Percentiles rank a stretch among this genome's conserved stretches.
Conservation (phyloP, 1,140 invertebrate species). For the Battus philenor region DNA sequence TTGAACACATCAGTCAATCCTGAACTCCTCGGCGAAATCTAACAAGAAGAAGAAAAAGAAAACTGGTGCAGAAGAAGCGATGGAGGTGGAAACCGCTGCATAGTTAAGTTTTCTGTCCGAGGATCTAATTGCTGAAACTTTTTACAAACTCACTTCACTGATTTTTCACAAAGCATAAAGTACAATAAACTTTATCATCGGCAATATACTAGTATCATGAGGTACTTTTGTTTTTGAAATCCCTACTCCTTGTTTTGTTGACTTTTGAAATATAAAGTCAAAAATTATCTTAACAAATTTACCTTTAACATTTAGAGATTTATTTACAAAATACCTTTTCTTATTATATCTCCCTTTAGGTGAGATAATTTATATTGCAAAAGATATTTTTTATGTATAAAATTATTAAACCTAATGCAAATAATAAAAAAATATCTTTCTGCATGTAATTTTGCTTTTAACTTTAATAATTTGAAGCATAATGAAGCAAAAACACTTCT, state of each 20-base stretch:
- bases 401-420: background rate
- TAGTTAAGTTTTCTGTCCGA: constrained; percentile 52
- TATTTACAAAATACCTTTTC: too few species aligned
- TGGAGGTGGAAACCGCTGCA: constrained; percentile 81
- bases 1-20: constrained; percentile 77
- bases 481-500: too few species aligned
- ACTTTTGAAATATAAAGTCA: background rate
- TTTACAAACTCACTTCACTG: constrained; percentile 3
- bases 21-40: constrained; percentile 87
- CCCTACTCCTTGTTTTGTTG: background rate
- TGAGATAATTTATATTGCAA: background rate
- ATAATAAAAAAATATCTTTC: background rate
- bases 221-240: background rate
- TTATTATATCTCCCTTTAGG: background rate
- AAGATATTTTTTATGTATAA: background rate
- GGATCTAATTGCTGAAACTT: constrained; percentile 17
- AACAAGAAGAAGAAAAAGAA: constrained; percentile 95
- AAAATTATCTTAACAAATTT: background rate
- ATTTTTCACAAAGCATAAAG: constrained; percentile 7
- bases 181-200: constrained; percentile 5
- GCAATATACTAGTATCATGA: background rate
- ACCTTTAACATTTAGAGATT: background rate
- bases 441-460: background rate
- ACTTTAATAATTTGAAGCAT: too few species aligned
- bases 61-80: constrained; percentile 76